Percentiles rank a stretch among this genome's conserved stretches.
phyloP scores from a whole-genome alignment of 2,888 invertebrate genomes.

The Yponomeuta malinellus region DNA sequence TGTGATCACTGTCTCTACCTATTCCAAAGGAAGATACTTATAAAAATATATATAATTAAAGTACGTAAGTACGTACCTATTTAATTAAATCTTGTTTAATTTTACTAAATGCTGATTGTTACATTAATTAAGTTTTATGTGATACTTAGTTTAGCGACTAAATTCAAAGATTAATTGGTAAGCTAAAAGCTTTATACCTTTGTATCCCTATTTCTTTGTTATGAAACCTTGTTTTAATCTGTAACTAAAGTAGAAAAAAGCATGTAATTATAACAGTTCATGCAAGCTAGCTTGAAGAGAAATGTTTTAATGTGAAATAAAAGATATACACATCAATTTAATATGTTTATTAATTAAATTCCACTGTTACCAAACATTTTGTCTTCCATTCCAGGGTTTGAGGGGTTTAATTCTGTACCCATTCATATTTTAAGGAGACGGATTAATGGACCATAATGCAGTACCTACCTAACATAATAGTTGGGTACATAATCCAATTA shows the following conservation, averaged over 20 bases:
- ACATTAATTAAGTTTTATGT: conserved; percentile 10
- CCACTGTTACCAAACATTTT: too few relatives aligned
- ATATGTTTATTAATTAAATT: conserved; percentile 15
- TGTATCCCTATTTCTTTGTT: conserved; percentile 10
- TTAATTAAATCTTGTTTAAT: neutral
- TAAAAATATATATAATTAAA: neutral
- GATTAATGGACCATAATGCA: too few relatives aligned
- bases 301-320: conserved; percentile 56
- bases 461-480: too few relatives aligned
- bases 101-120: neutral
- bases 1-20: neutral
- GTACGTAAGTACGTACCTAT: neutral
- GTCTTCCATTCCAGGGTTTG: too few relatives aligned
- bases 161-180: conserved; percentile 14
- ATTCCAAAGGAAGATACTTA: conserved; percentile 1
- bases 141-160: conserved; percentile 9
- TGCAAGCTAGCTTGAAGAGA: conserved; percentile 43
- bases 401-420: too few relatives aligned
- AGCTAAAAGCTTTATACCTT: conserved; percentile 35
- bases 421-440: too few relatives aligned
- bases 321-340: conserved; percentile 47
- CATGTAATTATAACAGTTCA: conserved; percentile 40
- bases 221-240: conserved; percentile 2
- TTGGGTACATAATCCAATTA: too few relatives aligned
- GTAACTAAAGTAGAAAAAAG: conserved; percentile 5